phyloP scores from a whole-genome alignment of 2,797 vertebrate species.

The Bradypus variegatus region DNA sequence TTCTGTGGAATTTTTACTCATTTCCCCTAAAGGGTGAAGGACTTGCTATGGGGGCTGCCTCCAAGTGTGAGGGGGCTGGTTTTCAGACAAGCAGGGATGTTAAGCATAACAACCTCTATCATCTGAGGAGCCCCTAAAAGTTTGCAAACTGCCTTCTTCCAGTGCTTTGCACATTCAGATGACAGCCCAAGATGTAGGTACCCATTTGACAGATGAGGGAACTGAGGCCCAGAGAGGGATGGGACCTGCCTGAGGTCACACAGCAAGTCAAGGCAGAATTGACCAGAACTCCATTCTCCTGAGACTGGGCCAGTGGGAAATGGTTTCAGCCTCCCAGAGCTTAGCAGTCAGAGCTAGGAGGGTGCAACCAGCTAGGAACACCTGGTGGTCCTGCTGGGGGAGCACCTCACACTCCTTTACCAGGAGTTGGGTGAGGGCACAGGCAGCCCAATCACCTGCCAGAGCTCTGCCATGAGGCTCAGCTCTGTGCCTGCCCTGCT shows the following conservation, averaged over 20 bases:
- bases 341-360: neutral
- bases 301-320: neutral
- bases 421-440: neutral
- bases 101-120: neutral
- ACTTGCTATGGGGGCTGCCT: neutral
- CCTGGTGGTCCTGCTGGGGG: neutral
- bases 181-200: neutral
- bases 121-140: neutral
- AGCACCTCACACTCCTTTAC: neutral
- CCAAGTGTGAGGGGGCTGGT: neutral
- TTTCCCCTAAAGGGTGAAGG: neutral
- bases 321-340: neutral
- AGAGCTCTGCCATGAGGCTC: neutral
- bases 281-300: neutral
- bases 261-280: neutral
- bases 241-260: neutral
- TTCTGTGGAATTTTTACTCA: slow-evolving; percentile 1
- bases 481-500: neutral
- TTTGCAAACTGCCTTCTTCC: neutral
- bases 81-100: neutral
- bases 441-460: neutral
- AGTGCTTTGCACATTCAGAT: neutral
- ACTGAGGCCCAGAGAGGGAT: neutral
- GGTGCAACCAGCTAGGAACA: neutral
- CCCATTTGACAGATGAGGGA: neutral